Base-by-base conservation (phyloP, 2,797 vertebrate species). In the Euphonia xanthogaster region DNA sequence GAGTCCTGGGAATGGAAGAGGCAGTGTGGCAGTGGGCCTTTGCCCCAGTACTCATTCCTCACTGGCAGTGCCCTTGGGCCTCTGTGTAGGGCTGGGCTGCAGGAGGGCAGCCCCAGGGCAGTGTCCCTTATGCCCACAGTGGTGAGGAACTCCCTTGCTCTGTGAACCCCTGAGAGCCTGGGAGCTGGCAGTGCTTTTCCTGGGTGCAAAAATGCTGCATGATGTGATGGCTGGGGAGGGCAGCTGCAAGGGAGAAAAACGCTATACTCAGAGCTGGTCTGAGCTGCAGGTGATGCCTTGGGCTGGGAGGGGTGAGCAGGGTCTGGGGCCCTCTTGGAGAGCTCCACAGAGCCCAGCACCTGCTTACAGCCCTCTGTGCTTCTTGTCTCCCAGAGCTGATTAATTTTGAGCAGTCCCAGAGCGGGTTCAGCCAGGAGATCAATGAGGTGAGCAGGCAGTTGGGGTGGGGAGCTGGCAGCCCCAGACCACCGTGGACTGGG, bases 41-140 rank as follows among this genome's bases (percentile, higher is more conserved):
- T 83, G 33, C 20, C 53, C 20, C 61, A 7, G 25, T 4, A 2
- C 39, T 35, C 33, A n/a, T 30, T 20, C 21, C 6, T 25, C 0
- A 0, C 31, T 60, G 14, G 4, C 30, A 39, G 27, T 40, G 60
- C 18, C 2, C 2, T 23, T 0, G 1, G 6, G 9, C 0, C 3
- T 31, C 54, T 78, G 2, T 6, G 12, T 53, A 33, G 33, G 28
- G 40, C 54, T 63, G 61, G 53, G 68, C 40, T 63, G 33, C 31
- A 28, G 51, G n/a, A 76, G 20, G 24, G 44, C 55, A 61, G 47
- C 13, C 12, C 44, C 10, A 51, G 28, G 28, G 39, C 11, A 27
- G 10, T 58, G 24, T 25, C 12, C 25, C 37, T 4, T 10, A 17
- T 61, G 47, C 55, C 48, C 0, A 0, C 16, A 24, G 39, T 23